Evolutionary conservation across 2,888 invertebrate species (phyloP).

Genomic region (Drosophila atroscutellata): DNA sequence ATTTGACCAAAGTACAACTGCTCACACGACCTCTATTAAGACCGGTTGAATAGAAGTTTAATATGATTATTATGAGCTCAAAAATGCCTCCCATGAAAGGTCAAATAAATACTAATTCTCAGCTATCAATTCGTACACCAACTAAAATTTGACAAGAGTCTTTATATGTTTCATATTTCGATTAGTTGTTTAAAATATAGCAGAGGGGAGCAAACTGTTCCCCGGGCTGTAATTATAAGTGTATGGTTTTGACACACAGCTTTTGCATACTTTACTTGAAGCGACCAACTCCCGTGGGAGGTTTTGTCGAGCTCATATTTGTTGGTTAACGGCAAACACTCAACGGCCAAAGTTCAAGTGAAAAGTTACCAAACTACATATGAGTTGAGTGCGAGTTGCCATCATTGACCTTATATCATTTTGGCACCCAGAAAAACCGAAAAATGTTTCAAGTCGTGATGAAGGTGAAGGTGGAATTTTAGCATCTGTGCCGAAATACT

Average conservation of each 20-base stretch:
- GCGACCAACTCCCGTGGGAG: not conserved
- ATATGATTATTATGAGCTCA: not conserved
- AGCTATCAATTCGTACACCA: not conserved
- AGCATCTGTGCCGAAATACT: slow-evolving; percentile 35
- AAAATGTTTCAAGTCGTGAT: slow-evolving; percentile 15
- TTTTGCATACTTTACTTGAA: slow-evolving; percentile 8
- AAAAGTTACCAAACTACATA: slow-evolving; percentile 25
- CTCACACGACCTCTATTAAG: not conserved
- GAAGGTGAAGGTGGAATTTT: slow-evolving; percentile 8
- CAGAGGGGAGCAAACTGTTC: not conserved
- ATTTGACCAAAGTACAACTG: not conserved
- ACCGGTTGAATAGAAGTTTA: too few species aligned
- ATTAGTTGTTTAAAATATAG: not conserved
- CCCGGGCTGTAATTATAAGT: not conserved
- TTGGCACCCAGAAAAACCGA: slow-evolving; percentile 17
- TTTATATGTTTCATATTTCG: not conserved
- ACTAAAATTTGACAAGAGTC: not conserved
- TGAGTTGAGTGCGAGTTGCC: slow-evolving; percentile 1
- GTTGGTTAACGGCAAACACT: slow-evolving; percentile 8
- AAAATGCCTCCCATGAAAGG: not conserved
- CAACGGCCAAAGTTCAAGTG: slow-evolving; percentile 30
- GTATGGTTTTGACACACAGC: not conserved
- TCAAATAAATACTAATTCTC: not conserved
- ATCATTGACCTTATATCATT: slow-evolving; percentile 38
- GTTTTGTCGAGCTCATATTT: slow-evolving; percentile 8